Base-by-base conservation (phyloP, 2,888 invertebrate species). In the Liopterus haemorrhoidalis region DNA sequence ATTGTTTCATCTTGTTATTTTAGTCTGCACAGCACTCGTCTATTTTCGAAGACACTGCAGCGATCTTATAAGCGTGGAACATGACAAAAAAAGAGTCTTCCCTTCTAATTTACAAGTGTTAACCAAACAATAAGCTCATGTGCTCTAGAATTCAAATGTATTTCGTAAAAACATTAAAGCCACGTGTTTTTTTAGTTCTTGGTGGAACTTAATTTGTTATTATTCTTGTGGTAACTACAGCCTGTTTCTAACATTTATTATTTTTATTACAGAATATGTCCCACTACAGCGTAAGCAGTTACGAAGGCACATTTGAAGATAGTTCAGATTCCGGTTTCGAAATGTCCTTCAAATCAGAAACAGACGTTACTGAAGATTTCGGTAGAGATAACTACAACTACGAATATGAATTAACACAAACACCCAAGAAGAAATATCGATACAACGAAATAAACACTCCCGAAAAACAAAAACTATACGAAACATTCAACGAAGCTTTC, bases 271-370 rank as follows among this genome's bases (percentile, higher is more conserved):
- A 42, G 21, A 38, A 41, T 25, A 62, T 63, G 62, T 56, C 57
- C 9, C 59, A 55, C 39, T 59, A 56, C 24, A 45, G 52, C 15
- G 48, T 49, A 43, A 57, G 52, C 46, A 55, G 53, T 33, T 56
- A 54, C 41, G 59, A 59, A 31, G 49, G 56, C 33, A 52, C 54
- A 18, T 65, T 72, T 54, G 73, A 74, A 38, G 72, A 74, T 62
- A 86, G 85, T 51, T 82, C 80, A 44, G 87, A 87, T 60, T 87
- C 86, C 1, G 87, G 87, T 35, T 80, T 85, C 60, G 86, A 86
- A 56, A 78, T 81, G 54, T 80, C 79, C 53, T 81, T 78, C 62
- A 79, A 80, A 62, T 78, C 68, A 1, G 68, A 68, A 57, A 57
- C 62, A 0, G 62, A 65, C 9, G 63, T 64, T 20, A 56, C 55